Evolutionary conservation across 2,797 vertebrate genomes (phyloP).

Genomic region (Pampus argenteus): DNA sequence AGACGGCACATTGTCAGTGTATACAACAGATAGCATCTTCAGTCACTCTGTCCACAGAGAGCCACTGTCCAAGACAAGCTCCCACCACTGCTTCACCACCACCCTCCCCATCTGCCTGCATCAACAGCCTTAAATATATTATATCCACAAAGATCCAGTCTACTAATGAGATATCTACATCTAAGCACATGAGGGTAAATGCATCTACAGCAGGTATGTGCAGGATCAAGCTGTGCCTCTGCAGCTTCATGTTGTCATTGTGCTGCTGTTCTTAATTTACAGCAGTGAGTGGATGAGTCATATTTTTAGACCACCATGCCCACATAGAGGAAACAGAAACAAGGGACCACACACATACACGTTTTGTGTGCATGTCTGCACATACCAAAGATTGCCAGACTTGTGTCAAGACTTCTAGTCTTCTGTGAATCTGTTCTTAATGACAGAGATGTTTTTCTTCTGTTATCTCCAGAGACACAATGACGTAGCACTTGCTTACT

Average conservation of each 20-base stretch:
- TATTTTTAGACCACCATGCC: constrained; percentile 29
- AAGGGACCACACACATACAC: not conserved
- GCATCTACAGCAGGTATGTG: constrained; percentile 31
- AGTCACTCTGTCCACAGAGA: constrained; percentile 40
- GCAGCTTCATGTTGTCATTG: constrained; percentile 19
- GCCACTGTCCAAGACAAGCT: constrained; percentile 36
- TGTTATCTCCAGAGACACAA: not conserved
- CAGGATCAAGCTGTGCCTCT: constrained; percentile 31
- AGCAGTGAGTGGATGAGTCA: constrained; percentile 42
- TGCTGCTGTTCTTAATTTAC: constrained; percentile 25
- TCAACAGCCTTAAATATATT: constrained; percentile 10
- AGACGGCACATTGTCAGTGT: constrained; percentile 59
- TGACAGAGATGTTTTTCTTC: constrained; percentile 2
- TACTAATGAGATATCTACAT: constrained; percentile 26
- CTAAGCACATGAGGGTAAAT: constrained; percentile 23
- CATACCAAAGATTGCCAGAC: not conserved
- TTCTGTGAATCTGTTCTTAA: constrained; percentile 1
- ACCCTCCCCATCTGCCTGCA: constrained; percentile 6
- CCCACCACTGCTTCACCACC: constrained; percentile 11
- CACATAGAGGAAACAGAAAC: constrained; percentile 8
- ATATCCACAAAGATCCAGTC: constrained; percentile 13
- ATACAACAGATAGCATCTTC: constrained; percentile 50
- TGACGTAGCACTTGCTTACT: constrained; percentile 5
- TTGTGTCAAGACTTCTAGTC: not conserved
- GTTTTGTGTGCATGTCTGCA: not conserved